phyloP scores from a whole-genome alignment of 1,140 invertebrate genomes.

The Calliphora vicina region DNA sequence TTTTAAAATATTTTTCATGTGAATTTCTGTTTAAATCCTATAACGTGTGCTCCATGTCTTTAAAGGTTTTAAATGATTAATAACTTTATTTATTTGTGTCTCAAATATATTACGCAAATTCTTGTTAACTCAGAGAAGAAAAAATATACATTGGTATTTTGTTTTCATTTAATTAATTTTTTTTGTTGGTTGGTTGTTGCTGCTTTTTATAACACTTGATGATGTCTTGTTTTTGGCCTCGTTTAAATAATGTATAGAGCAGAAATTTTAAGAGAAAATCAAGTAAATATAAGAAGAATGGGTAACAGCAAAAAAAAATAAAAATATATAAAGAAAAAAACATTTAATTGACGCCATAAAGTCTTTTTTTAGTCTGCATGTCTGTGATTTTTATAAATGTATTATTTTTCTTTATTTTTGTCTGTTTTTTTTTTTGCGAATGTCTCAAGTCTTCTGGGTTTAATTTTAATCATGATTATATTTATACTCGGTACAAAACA shows the following conservation, averaged over 20 bases:
- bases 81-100: slow-evolving; percentile 3
- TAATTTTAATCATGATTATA: neutral
- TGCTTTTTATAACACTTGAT: neutral
- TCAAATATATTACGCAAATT: slow-evolving; percentile 24
- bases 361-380: slow-evolving; percentile 3
- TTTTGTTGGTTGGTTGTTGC: neutral
- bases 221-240: slow-evolving; percentile 15
- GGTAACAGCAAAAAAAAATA: neutral
- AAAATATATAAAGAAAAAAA: no score
- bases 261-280: neutral
- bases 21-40: neutral
- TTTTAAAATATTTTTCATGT: neutral
- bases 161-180: neutral
- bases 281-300: neutral
- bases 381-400: slow-evolving; percentile 3
- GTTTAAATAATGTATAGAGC: neutral
- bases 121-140: no score
- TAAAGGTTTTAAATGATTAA: slow-evolving; percentile 18
- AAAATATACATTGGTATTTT: no score
- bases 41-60: neutral
- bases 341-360: slow-evolving; percentile 34
- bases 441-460: neutral
- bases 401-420: neutral
- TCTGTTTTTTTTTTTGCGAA: neutral
- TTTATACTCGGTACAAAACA: neutral